A percentile compares a stretch with the other conserved stretches of the same genome.
These are phyloP conservation scores for Liposcelis brunnea DNA, from an alignment of 2,888 invertebrate species.

Conservation along the genomic window DNA sequence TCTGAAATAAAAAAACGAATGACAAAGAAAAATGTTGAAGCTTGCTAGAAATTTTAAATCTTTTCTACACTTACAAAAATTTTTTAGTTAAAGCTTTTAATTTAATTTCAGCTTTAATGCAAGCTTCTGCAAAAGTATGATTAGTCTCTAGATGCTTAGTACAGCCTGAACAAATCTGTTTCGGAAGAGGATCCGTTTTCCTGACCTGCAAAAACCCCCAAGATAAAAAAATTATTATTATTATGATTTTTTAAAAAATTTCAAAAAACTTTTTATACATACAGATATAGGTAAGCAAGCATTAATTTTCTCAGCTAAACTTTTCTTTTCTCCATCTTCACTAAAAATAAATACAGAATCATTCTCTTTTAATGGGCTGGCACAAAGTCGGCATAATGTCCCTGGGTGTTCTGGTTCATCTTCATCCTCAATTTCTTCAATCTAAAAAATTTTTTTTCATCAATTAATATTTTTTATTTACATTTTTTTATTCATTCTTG, in stretches of 20 bases:
- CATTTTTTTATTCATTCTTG: no score
- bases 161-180: constrained; percentile 24
- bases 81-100: neutral
- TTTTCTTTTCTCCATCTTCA: constrained; percentile 11
- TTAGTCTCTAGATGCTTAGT: constrained; percentile 14
- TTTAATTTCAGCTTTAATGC: neutral
- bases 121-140: constrained; percentile 1
- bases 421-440: neutral
- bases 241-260: no score
- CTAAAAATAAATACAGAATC: constrained; percentile 14
- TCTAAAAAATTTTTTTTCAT: neutral
- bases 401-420: constrained; percentile 8
- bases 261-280: constrained; percentile 1
- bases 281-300: constrained; percentile 14
- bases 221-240: neutral
- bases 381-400: constrained; percentile 15
- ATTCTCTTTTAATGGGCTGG: constrained; percentile 4
- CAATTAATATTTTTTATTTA: no score
- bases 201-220: neutral
- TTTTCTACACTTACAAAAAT: constrained; percentile 5
- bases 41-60: no score
- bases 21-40: neutral
- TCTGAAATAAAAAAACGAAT: neutral
- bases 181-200: constrained; percentile 24
- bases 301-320: constrained; percentile 15